These are phyloP conservation scores for Falco rusticolus DNA, from an alignment of 2,797 vertebrate species.

Conservation along the genomic window DNA sequence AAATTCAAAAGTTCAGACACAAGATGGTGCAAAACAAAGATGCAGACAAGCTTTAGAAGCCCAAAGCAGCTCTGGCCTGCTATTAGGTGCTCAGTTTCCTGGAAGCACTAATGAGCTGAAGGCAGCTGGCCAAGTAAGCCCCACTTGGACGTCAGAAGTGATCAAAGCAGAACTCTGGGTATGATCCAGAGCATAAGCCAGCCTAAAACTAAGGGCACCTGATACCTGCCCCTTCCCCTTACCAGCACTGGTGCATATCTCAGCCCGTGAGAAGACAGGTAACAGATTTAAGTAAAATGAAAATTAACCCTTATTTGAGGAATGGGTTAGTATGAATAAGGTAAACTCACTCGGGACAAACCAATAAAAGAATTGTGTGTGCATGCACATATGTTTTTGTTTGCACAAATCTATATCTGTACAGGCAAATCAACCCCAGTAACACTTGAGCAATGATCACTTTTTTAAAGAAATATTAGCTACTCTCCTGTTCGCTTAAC, in stretches of 20 bases:
- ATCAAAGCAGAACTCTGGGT: conserved; percentile 14
- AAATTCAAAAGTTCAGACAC: not conserved
- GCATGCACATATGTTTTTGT: not conserved
- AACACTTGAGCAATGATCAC: not conserved
- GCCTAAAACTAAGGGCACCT: not conserved
- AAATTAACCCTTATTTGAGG: not conserved
- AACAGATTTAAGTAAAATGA: not conserved
- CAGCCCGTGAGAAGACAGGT: not conserved
- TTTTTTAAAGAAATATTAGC: not conserved
- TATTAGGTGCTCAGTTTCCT: conserved; percentile 31
- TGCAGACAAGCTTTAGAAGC: not conserved
- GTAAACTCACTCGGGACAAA: not conserved
- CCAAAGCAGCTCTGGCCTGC: not conserved
- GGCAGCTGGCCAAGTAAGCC: conserved; percentile 38
- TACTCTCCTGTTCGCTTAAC: not conserved
- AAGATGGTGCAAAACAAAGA: not conserved
- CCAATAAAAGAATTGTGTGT: not conserved
- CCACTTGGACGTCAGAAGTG: conserved; percentile 11
- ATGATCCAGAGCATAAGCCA: not conserved
- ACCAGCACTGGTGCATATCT: not conserved
- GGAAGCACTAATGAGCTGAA: conserved; percentile 56
- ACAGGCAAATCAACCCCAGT: not conserved
- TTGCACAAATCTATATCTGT: not conserved
- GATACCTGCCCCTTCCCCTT: not conserved
- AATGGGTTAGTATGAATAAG: not conserved